A percentile compares a stretch with the other conserved stretches of the same genome.
These are phyloP conservation scores for Octonoba sinensis DNA, from an alignment of 2,888 invertebrate species.

Conservation along the genomic window DNA sequence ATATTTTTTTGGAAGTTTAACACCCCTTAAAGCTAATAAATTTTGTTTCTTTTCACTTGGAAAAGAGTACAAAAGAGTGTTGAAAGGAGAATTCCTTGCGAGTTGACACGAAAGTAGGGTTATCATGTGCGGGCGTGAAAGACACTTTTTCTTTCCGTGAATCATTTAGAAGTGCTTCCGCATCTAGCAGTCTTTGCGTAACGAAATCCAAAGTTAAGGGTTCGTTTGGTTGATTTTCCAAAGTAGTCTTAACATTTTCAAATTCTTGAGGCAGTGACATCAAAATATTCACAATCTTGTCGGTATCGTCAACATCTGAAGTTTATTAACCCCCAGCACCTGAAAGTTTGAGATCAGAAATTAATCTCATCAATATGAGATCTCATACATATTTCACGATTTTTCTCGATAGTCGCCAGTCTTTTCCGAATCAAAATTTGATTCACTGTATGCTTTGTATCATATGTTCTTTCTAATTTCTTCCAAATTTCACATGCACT, in stretches of 20 bases:
- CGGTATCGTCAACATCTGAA: not conserved
- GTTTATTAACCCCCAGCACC: too few relatives aligned
- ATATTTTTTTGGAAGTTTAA: too few relatives aligned
- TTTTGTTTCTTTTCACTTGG: not conserved
- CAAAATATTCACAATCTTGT: constrained; percentile 1
- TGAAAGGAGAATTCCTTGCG: not conserved
- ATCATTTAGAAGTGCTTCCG: not conserved
- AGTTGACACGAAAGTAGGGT: not conserved
- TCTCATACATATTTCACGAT: too few relatives aligned
- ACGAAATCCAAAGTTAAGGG: constrained; percentile 2
- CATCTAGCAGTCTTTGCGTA: not conserved
- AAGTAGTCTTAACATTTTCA: constrained; percentile 1
- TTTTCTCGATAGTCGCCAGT: too few relatives aligned
- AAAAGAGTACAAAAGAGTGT: not conserved
- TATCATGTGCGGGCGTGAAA: not conserved
- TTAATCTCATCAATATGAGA: too few relatives aligned
- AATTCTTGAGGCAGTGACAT: constrained; percentile 20
- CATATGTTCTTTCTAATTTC: too few relatives aligned
- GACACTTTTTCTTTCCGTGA: not conserved
- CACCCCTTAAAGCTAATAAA: not conserved
- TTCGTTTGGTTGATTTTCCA: constrained; percentile 1
- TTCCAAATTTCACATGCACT: too few relatives aligned
- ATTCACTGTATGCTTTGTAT: too few relatives aligned
- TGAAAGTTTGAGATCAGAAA: not conserved
- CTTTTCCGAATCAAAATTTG: too few relatives aligned